Evolutionary conservation across 1,140 invertebrate species (phyloP).

Genomic region (Neodiprion fabricii): DNA sequence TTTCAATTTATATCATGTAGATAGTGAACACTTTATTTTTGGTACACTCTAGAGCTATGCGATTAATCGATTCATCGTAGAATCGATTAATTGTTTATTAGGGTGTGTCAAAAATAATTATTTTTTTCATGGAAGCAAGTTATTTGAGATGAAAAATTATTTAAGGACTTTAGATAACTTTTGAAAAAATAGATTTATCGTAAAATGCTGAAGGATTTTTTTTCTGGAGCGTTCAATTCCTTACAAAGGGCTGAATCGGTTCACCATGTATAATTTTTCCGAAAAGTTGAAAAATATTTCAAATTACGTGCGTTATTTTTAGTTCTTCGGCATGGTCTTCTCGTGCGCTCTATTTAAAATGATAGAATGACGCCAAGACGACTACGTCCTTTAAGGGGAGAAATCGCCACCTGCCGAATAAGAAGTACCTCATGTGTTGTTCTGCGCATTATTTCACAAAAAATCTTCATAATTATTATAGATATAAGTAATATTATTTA

Average conservation of each 20-base stretch:
- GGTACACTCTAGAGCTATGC: constrained; percentile 11
- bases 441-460: no score
- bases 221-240: no score
- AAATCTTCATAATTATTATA: no score
- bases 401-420: no score
- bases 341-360: constrained; percentile 76
- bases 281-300: constrained; percentile 18
- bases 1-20: not conserved
- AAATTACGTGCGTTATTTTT: constrained; percentile 51
- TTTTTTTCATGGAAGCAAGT: constrained; percentile 16
- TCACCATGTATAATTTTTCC: not conserved
- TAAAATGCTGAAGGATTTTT: no score
- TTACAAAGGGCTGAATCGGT: no score
- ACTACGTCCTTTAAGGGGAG: not conserved
- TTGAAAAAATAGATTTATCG: no score
- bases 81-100: constrained; percentile 14
- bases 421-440: no score
- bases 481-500: not conserved
- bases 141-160: no score
- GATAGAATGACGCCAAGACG: constrained; percentile 65
- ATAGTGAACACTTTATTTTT: constrained; percentile 11
- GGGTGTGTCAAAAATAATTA: constrained; percentile 17
- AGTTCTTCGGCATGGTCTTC: constrained; percentile 77
- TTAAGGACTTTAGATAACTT: no score
- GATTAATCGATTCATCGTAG: not conserved